These are phyloP conservation scores for Pongo pygmaeus DNA, from an alignment of 2,113 vertebrate genomes.

Conservation along the genomic window DNA sequence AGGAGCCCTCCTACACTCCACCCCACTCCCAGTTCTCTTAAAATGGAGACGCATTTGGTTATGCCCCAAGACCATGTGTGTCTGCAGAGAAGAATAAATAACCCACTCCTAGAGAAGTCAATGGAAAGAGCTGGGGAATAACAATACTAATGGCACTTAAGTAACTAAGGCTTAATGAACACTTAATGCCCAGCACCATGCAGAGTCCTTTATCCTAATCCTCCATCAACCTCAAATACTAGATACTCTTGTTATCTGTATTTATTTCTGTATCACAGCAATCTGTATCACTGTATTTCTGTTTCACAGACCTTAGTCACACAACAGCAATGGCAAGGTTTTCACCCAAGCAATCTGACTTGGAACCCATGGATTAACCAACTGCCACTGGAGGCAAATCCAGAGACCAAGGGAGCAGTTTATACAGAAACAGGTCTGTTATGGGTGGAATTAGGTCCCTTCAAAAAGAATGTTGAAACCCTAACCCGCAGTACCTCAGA, in stretches of 20 bases:
- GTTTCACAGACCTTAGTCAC: neutral
- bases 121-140: neutral
- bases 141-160: neutral
- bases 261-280: neutral
- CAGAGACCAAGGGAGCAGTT: neutral
- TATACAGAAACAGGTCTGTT: neutral
- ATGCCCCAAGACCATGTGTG: neutral
- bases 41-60: neutral
- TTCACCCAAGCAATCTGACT: neutral
- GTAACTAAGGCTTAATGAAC: neutral
- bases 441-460: too few relatives aligned
- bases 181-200: neutral
- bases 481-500: too few relatives aligned
- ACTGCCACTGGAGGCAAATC: neutral
- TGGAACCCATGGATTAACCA: neutral
- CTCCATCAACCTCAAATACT: neutral
- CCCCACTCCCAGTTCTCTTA: neutral
- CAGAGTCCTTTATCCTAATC: neutral
- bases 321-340: neutral
- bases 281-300: neutral
- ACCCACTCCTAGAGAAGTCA: neutral
- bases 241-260: neutral
- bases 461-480: too few relatives aligned
- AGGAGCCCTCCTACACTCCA: neutral
- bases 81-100: neutral